These are phyloP conservation scores for Centropus bengalensis DNA, from an alignment of 2,113 vertebrate species.

Conservation along the genomic window DNA sequence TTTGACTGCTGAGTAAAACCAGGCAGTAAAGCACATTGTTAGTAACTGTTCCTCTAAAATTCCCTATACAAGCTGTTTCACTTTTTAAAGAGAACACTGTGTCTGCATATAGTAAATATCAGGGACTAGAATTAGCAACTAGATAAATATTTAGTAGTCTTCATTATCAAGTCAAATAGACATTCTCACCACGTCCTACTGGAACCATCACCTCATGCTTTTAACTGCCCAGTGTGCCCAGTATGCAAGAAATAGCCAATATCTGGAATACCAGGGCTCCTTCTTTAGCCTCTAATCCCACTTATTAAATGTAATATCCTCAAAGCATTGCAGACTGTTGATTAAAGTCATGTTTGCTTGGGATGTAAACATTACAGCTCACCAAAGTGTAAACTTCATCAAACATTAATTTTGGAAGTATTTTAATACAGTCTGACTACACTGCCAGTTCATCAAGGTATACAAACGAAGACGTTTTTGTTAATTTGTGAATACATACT, in stretches of 20 bases:
- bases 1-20: background rate
- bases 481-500: background rate
- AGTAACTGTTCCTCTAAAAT: background rate
- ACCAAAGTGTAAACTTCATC: background rate
- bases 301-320: background rate
- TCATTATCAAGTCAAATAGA: background rate
- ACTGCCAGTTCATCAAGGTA: background rate
- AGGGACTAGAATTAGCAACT: background rate
- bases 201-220: fast-evolving
- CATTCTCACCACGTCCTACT: background rate
- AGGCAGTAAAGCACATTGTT: background rate
- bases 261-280: background rate
- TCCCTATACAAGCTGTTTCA: background rate
- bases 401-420: conserved; percentile 12
- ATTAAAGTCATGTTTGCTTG: conserved; percentile 10
- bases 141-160: background rate
- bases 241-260: background rate
- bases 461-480: background rate
- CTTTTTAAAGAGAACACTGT: background rate
- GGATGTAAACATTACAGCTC: background rate
- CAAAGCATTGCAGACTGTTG: background rate
- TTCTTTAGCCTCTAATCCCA: background rate
- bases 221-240: background rate
- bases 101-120: background rate
- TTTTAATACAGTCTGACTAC: background rate